These are phyloP conservation scores for Leptoclinus maculatus DNA, from an alignment of 2,797 vertebrate species.

Conservation along the genomic window DNA sequence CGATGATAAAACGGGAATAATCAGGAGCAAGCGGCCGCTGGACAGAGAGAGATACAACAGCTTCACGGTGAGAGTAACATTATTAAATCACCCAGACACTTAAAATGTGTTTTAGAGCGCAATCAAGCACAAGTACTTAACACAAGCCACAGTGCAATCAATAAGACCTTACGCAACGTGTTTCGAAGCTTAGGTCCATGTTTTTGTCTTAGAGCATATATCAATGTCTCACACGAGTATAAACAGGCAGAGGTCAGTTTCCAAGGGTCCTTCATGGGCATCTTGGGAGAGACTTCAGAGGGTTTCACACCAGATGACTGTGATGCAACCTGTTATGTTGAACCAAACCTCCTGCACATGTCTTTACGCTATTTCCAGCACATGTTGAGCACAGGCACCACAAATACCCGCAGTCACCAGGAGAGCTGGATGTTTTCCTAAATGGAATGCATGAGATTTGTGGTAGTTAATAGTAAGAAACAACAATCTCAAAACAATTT, in stretches of 20 bases:
- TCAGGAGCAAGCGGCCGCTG: conserved; percentile 91
- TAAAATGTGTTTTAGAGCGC: conserved; percentile 26
- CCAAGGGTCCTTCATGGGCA: conserved; percentile 60
- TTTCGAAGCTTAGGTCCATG: conserved; percentile 29
- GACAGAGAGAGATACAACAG: conserved; percentile 92
- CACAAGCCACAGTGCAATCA: conserved; percentile 15
- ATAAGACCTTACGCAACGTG: conserved; percentile 9
- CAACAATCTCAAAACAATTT: neutral
- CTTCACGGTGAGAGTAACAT: conserved; percentile 86
- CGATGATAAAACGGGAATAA: conserved; percentile 91
- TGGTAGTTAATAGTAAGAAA: neutral
- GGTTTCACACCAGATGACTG: conserved; percentile 61
- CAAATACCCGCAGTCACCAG: conserved; percentile 8
- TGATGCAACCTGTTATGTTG: conserved; percentile 52
- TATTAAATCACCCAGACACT: conserved; percentile 21
- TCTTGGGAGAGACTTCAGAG: conserved; percentile 65
- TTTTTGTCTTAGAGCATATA: conserved; percentile 58
- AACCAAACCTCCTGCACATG: conserved; percentile 66
- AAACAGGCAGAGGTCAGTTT: conserved; percentile 70
- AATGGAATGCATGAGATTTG: neutral
- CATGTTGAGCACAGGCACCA: conserved; percentile 23
- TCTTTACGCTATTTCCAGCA: conserved; percentile 48
- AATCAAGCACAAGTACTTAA: conserved; percentile 25
- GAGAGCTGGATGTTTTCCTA: neutral
- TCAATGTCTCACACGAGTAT: conserved; percentile 54